Evolutionary conservation across 2,888 invertebrate species (phyloP), one percentile per base, ranked within the genome.

Genomic region (Plagiodera versicolora): DNA sequence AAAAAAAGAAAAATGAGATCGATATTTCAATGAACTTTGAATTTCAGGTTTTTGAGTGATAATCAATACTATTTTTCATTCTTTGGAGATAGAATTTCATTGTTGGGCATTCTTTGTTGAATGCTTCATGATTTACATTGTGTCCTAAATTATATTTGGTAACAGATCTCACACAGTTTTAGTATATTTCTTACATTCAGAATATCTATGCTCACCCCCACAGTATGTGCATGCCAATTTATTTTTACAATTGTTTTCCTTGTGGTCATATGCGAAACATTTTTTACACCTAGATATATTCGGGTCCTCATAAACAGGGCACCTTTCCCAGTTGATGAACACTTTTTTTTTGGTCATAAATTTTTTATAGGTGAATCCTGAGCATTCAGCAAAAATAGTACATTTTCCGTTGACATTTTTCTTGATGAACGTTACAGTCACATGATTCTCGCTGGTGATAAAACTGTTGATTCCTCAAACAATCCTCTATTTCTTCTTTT

Each of bases 301-400:
- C 18, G 32, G 14, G 16, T 56, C 56, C 19, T 56, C 56, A 16
- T 49, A 49, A 1, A 56, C 56, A 1, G 56, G 32, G 5, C 30
- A 30, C 3, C 56, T n/a, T 49, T 56, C 49, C 35, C 56, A 56
- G 1, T 20, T n/a, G 1, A 56, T 18, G 4, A 32, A 55, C 0
- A 56, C 20, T 20, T 56, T 56, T 39, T 35, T 49, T 10, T 5
- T 1, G 9, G 8, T 11, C 57, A 57, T 57, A 39, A 57, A 2
- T 45, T 51, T 57, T 14, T 1, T 5, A n/a, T 48, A 58, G 3
- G 24, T 4, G 4, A 14, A 6, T 8, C 35, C 35, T 0, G 52
- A 28, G 45, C 51, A 57, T 51, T 57, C 57, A 14, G 50, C 57
- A 50, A 35, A 57, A 3, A 57, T 45, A 1, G 39, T 57, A 8